A percentile compares a stretch with the other conserved stretches of the same genome.
Evolutionary conservation across 1,140 invertebrate species (phyloP).

Genomic region (Drusus annulatus): DNA sequence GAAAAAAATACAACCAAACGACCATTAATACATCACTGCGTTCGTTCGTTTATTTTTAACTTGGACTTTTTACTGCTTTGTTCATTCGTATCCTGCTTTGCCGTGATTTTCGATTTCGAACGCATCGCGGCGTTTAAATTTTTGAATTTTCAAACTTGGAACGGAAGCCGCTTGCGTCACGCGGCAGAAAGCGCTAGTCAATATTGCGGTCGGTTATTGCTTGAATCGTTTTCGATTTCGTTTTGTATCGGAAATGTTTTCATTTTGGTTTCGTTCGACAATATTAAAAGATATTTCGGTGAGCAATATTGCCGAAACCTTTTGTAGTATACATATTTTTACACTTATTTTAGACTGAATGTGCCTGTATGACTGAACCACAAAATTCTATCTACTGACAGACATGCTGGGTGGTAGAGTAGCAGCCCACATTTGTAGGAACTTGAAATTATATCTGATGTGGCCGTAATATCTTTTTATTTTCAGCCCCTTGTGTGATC

Average conservation of each 20-base stretch:
- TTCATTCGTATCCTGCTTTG: background rate
- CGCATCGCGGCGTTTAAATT: background rate
- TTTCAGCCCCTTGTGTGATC: too few species aligned
- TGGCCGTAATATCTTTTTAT: too few species aligned
- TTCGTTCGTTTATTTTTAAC: background rate
- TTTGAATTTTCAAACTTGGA: constrained; percentile 15
- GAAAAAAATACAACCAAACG: background rate
- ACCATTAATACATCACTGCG: too few species aligned
- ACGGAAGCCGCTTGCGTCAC: background rate
- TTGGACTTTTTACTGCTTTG: background rate
- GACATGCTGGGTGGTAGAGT: too few species aligned
- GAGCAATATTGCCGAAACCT: background rate
- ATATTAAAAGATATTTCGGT: background rate
- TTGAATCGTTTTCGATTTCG: constrained; percentile 4
- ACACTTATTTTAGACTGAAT: too few species aligned
- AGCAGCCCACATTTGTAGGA: too few species aligned
- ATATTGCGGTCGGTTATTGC: constrained; percentile 7
- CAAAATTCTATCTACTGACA: too few species aligned
- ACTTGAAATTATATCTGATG: too few species aligned
- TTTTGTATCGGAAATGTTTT: background rate
- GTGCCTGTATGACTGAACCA: too few species aligned
- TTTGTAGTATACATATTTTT: too few species aligned
- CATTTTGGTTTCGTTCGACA: background rate
- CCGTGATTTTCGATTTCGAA: constrained; percentile 21
- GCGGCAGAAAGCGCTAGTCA: background rate